These are phyloP conservation scores for Popillia japonica DNA, from an alignment of 1,140 invertebrate genomes.

Conservation along the genomic window DNA sequence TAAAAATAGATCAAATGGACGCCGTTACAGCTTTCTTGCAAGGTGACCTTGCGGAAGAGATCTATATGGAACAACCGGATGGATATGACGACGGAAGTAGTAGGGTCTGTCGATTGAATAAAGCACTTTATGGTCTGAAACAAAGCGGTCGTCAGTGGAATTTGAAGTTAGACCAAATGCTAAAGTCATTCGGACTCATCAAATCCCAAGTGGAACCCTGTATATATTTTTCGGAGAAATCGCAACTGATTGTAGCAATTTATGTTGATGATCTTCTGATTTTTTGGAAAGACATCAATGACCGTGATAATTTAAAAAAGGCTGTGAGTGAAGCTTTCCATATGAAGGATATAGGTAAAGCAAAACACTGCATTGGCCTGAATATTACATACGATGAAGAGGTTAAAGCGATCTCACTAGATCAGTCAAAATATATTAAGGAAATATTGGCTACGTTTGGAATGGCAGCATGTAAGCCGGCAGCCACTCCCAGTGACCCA, in stretches of 20 bases:
- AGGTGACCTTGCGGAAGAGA: constrained; percentile 40
- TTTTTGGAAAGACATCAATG: background rate
- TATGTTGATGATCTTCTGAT: constrained; percentile 10
- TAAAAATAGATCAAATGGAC: constrained; percentile 41
- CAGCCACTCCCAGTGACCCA: background rate
- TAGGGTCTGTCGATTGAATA: constrained; percentile 40
- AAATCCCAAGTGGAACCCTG: background rate
- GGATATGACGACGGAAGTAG: background rate
- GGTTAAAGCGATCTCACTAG: background rate
- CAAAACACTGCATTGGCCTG: background rate
- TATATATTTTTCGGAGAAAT: background rate
- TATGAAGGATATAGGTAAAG: constrained; percentile 22
- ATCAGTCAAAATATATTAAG: constrained; percentile 9
- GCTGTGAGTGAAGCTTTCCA: background rate
- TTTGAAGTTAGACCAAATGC: background rate
- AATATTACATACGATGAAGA: constrained; percentile 13
- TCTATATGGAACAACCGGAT: constrained; percentile 37
- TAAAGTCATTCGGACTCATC: constrained; percentile 7
- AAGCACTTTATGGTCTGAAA: constrained; percentile 59
- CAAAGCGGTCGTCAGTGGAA: constrained; percentile 53
- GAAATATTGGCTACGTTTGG: background rate
- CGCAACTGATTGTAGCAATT: background rate
- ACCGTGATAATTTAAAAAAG: background rate
- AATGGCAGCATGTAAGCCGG: constrained; percentile 5
- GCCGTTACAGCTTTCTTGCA: constrained; percentile 40